Conservation (phyloP, 2,888 invertebrate species). For the Cyclophora punctaria region DNA sequence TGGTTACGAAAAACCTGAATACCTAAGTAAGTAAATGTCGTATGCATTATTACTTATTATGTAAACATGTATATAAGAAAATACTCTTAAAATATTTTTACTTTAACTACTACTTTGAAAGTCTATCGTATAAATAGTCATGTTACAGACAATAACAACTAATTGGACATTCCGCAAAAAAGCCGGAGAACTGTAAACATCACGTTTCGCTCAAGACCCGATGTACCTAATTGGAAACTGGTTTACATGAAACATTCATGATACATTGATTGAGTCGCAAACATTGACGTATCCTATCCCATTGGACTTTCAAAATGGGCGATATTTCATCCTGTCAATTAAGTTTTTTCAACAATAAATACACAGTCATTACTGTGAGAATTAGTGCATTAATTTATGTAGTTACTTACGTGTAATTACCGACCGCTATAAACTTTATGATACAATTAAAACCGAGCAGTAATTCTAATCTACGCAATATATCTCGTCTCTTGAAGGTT, state of each 20-base stretch:
- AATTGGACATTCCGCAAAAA: conserved; percentile 48
- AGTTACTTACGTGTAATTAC: conserved; percentile 1
- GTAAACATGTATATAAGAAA: no score
- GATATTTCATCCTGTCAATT: conserved; percentile 13
- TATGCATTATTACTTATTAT: no score
- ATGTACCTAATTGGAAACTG: conserved; percentile 42
- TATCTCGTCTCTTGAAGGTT: no score
- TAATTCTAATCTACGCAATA: no score
- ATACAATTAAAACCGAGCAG: no score
- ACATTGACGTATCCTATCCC: conserved; percentile 26
- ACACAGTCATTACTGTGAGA: not conserved
- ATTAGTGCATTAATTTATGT: conserved; percentile 6
- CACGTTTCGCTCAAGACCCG: conserved; percentile 19
- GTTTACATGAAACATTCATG: conserved; percentile 64
- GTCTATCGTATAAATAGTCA: conserved; percentile 1
- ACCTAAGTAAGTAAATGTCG: no score
- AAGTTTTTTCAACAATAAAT: conserved; percentile 1
- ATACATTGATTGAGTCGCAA: conserved; percentile 53
- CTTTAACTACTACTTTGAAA: no score
- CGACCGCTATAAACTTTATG: no score
- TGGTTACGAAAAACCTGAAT: no score
- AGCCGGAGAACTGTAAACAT: conserved; percentile 29
- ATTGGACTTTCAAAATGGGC: conserved; percentile 37
- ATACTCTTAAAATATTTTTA: no score
- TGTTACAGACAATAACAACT: conserved; percentile 39